Base-by-base conservation (phyloP, 1,140 invertebrate genomes). In the Pemphigus obesinymphae region DNA sequence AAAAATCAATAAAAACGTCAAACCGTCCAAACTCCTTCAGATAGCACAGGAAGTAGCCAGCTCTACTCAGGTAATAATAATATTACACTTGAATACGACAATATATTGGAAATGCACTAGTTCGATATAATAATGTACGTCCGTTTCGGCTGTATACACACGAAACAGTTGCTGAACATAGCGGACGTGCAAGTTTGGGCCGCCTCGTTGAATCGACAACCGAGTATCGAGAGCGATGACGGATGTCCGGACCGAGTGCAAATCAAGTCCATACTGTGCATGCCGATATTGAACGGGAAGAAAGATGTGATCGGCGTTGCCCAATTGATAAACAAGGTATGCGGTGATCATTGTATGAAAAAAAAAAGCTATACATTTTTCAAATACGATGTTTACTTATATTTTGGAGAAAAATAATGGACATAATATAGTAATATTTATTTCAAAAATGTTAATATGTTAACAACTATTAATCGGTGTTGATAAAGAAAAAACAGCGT, bases 251-350 rank as follows among this genome's bases (percentile, higher is more conserved):
- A 90, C 88, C 86, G 85, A 11, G 83, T 86, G n/a, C 78, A 85
- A 20, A 92, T 93, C 0, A 89, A 90, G 80, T 93, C 93, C 45
- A 94, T 96, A 84, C 89, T 96, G 2, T 96, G 94, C 85, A 96
- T 97, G 93, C 95, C 95, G 0, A 97, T 97, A 83, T 92, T 94
- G 31, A 97, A 97, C 87, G 94, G 94, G 6, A 92, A 95, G 86
- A 93, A 92, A 84, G 90, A 90, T 58, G 92, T 97, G 4, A 96
- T 97, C 84, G 97, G 97, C 23, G 96, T 98, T 0, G 94, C 95
- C 63, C 96, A 97, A 85, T 89, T 98, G 37, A 95, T 98, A 53
- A 98, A 98, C 87, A 98, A 98, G 91, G 93, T 95, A 85, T 82
- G 82, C 80, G 26, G n/a, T n/a, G n/a, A n/a, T n/a, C n/a, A n/a